Conservation (phyloP, 2,888 invertebrate genomes). For the Pyrrhia umbra region DNA sequence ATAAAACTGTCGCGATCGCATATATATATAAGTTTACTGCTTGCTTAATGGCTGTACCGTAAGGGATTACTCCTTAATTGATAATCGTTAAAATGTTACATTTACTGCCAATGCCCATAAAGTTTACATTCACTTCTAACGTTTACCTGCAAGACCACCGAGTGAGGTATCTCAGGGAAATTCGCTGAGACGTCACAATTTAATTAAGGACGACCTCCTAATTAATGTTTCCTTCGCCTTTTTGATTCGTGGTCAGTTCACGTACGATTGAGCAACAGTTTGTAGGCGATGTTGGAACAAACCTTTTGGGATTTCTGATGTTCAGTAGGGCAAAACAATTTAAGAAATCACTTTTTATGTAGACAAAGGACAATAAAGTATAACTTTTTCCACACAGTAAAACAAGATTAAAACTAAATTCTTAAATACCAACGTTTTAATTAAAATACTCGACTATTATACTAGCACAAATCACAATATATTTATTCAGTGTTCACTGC, state of each 20-base stretch:
- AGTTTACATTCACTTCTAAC: constrained; percentile 69
- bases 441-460: constrained; percentile 64
- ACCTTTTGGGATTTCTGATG: constrained; percentile 40
- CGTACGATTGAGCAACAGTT: constrained; percentile 74
- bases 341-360: constrained; percentile 32
- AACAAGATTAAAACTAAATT: constrained; percentile 19
- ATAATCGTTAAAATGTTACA: constrained; percentile 75
- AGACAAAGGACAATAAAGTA: not conserved
- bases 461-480: constrained; percentile 56
- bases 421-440: constrained; percentile 49
- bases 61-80: constrained; percentile 64
- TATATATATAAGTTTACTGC: constrained; percentile 57
- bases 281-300: constrained; percentile 69
- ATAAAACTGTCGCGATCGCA: constrained; percentile 64
- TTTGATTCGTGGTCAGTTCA: constrained; percentile 64
- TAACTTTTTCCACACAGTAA: not conserved
- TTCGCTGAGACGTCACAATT: constrained; percentile 89
- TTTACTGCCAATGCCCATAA: constrained; percentile 74
- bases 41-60: constrained; percentile 64
- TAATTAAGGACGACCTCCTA: constrained; percentile 82
- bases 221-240: constrained; percentile 76
- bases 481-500: constrained; percentile 65
- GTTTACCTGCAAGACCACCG: constrained; percentile 80
- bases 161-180: constrained; percentile 71
- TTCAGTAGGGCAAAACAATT: constrained; percentile 45